These are phyloP conservation scores for Bombus consobrinus DNA, from an alignment of 1,140 invertebrate genomes.

Conservation along the genomic window DNA sequence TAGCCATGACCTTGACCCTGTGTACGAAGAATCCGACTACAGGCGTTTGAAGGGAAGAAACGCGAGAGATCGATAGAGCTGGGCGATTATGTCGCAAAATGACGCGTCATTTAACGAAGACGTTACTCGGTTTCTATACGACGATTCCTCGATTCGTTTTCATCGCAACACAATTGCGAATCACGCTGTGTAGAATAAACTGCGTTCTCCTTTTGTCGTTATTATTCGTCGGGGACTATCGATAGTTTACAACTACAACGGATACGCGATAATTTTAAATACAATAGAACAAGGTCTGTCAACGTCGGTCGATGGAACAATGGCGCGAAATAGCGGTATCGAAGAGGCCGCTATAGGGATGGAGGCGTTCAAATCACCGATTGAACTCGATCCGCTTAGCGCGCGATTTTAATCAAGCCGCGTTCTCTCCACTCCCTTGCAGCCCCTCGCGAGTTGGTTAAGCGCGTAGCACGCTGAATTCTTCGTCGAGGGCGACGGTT, in stretches of 20 bases:
- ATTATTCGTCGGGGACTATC: neutral
- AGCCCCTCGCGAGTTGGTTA: slow-evolving; percentile 3
- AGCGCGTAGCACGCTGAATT: neutral
- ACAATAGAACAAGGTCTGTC: neutral
- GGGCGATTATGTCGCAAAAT: slow-evolving; percentile 8
- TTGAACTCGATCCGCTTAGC: slow-evolving; percentile 5
- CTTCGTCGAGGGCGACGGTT: neutral
- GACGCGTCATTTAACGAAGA: neutral
- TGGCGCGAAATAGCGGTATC: neutral
- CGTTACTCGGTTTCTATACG: neutral
- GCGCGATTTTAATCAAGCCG: slow-evolving; percentile 17
- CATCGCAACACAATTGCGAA: neutral
- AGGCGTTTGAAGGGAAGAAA: neutral
- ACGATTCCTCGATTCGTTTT: neutral
- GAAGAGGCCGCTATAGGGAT: neutral
- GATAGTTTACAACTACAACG: neutral
- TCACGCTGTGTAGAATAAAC: neutral
- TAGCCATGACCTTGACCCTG: slow-evolving; percentile 14
- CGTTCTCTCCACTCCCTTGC: neutral
- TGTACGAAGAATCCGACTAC: neutral
- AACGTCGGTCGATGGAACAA: neutral
- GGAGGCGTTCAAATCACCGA: slow-evolving; percentile 12
- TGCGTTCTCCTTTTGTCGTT: neutral
- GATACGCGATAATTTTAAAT: neutral
- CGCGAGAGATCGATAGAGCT: slow-evolving; percentile 13